Evolutionary conservation across 1,140 invertebrate genomes (phyloP).

Genomic region (Thaumatotibia leucotreta): DNA sequence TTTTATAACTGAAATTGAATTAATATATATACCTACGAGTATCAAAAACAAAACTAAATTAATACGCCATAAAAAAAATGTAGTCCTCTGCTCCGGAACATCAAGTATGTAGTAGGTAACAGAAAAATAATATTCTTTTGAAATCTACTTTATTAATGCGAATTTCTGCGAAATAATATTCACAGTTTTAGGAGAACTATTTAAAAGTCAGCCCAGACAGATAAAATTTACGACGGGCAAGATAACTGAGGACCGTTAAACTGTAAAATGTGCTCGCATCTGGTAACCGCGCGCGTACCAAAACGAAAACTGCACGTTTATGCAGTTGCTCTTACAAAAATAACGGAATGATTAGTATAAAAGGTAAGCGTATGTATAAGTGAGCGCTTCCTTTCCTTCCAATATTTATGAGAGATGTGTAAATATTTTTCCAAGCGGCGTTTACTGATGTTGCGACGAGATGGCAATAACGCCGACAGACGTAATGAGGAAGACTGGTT

Average conservation of each 20-base stretch:
- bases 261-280: not conserved
- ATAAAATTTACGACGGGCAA: not conserved
- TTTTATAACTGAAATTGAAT: too few relatives aligned
- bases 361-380: conserved; percentile 25
- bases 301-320: not conserved
- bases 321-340: conserved; percentile 11
- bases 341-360: conserved; percentile 26
- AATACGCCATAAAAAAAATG: too few relatives aligned
- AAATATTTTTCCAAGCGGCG: conserved; percentile 62
- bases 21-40: too few relatives aligned
- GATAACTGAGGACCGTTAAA: not conserved
- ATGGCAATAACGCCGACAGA: conserved; percentile 64
- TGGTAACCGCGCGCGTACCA: not conserved
- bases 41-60: too few relatives aligned
- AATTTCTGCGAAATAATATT: not conserved
- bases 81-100: too few relatives aligned
- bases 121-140: too few relatives aligned
- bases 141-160: too few relatives aligned
- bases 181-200: not conserved
- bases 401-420: conserved; percentile 51
- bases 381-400: conserved; percentile 28
- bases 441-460: conserved; percentile 55
- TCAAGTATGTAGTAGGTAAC: too few relatives aligned
- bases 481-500: conserved; percentile 65
- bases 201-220: not conserved